Evolutionary conservation across 2,797 vertebrate species (phyloP), one percentile per base, ranked within the genome.

Genomic region (Sarcoramphus papa): DNA sequence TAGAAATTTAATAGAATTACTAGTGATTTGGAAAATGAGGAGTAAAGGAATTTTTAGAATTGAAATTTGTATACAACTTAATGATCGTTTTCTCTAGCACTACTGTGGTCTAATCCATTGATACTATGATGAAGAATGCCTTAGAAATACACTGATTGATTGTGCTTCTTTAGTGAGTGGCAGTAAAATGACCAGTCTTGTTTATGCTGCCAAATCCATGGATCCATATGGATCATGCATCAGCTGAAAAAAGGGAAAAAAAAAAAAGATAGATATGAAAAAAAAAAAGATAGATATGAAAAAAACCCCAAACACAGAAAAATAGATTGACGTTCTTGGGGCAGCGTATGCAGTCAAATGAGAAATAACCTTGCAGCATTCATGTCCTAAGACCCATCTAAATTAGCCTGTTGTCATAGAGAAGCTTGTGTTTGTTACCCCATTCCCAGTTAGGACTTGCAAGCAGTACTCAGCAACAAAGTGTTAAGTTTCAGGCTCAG

Each of bases 401-500:
- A 13, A 47, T 30, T 3, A 60, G 14, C 27, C 25, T 30, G 27
- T 79, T 83, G 73, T 51, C 60, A 8, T 30, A 9, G 87, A 62
- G 69, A 63, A 40, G 8, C 30, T 65, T 9, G 54, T 47, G 48
- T 57, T 30, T 43, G 35, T 80, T 43, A 1, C 60, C 45, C 48
- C 5, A 0, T 47, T 77, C 64, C 77, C 54, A n/a, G 68, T 6
- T 51, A 47, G 88, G 54, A 56, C 59, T 67, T 12, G n/a, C n/a
- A 72, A 95, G 48, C 35, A 4, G 59, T 3, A 4, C 72, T 79
- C 64, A 62, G 80, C 85, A 60, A 0, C 83, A 92, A 88, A 94
- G 96, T 4, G 93, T 97, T 96, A 96, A 96, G 85, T 95, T 94
- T 69, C 89, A 53, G 85, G 37, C 92, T 96, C 79, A 41, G 91